Evolutionary conservation across 1,140 invertebrate species (phyloP), one percentile per base, ranked within the genome.

Genomic region (Zaprionus kolodkinae): DNA sequence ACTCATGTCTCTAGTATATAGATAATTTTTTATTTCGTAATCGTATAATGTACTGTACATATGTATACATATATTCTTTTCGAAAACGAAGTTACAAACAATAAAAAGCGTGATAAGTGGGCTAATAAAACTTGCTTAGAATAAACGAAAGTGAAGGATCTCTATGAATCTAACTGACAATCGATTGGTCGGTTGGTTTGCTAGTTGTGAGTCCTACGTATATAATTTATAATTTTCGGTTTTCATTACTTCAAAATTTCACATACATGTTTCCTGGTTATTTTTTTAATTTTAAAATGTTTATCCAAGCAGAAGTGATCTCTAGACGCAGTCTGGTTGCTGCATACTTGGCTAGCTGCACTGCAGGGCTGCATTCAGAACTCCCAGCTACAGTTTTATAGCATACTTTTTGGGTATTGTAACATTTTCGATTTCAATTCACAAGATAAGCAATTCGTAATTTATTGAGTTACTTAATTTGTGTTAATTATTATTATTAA

Each of bases 41-140:
- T 60, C 27, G 35, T 60, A 60, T 60, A 60, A 36, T 60, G 13
- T 15, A 60, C 35, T 60, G 57, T 60, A 60, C 27, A 60, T 60
- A 60, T 60, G 57, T 60, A 60, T 60, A 15, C 35, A 36, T 60
- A 60, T 36, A 45, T 60, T 50, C 33, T 60, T 60, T 60, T 36
- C 15, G 35, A 60, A 60, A 36, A 60, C 27, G 12, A 60, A 60
- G 57, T 60, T 60, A 60, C 30, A 60, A 60, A 36, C 57, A 60
- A 60, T 60, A 60, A 60, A 60, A 60, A 60, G 35, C 35, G 30
- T 60, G 57, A 60, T 35, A 60, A 60, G 35, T 60, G 57, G 27
- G 27, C 57, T 60, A 60, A 60, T 35, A 15, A 35, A 60, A 60
- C 45, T 25, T 50, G 45, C 45, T 50, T 50, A 50, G 45, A 50